phyloP scores from a whole-genome alignment of 2,797 vertebrate genomes.

The Trachops cirrhosus region DNA sequence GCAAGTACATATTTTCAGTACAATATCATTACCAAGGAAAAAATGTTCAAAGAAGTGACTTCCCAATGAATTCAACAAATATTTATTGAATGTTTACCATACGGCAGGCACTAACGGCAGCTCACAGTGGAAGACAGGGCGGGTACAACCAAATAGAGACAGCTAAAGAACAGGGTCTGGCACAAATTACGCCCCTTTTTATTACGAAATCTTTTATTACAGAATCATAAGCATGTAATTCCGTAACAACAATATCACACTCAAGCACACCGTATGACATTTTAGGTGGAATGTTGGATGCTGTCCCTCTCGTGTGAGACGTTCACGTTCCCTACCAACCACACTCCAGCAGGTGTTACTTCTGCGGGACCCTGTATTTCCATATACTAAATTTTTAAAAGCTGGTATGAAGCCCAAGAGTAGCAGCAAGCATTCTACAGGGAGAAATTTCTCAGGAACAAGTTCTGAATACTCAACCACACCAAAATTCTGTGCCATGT shows the following conservation, averaged over 20 bases:
- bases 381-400: not conserved
- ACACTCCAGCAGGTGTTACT: too few species aligned
- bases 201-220: too few species aligned
- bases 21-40: not conserved
- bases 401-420: not conserved
- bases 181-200: too few species aligned
- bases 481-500: not conserved
- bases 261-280: too few species aligned
- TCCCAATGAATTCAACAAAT: slow-evolving; percentile 10
- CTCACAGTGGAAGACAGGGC: not conserved
- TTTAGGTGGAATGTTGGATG: too few species aligned
- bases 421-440: not conserved
- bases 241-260: too few species aligned
- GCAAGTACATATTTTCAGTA: not conserved
- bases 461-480: not conserved
- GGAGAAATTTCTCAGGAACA: not conserved
- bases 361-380: not conserved
- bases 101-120: not conserved
- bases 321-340: too few species aligned
- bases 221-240: too few species aligned
- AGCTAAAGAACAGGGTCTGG: not conserved
- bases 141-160: not conserved
- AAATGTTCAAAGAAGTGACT: slow-evolving; percentile 3
- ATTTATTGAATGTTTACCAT: not conserved
- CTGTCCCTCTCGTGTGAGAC: too few species aligned